Evolutionary conservation across 2,113 vertebrate genomes (phyloP), one percentile per base, ranked within the genome.

Genomic region (Platysternon megacephalum): DNA sequence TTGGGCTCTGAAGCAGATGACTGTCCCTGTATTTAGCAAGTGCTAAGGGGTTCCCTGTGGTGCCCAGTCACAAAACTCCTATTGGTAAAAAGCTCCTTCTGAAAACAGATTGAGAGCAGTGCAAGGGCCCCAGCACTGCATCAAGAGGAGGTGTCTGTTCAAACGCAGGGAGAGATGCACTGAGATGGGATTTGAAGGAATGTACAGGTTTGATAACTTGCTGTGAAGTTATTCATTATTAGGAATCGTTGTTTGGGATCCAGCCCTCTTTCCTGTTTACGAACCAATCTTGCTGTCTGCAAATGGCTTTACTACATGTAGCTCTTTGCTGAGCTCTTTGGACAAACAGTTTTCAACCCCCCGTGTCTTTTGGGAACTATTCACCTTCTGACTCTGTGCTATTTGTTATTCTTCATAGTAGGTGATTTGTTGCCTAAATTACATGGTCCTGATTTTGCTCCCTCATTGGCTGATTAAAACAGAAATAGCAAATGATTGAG

Each of bases 271-370:
- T 11, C 22, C 84, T 56, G 82, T 9, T 72, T 3, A 39, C 1
- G 19, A 58, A 13, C 48, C 72, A 3, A 0, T 8, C 35, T 79
- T 51, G 1, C 1, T 24, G 17, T 22, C 80, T 92, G 89, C 76
- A 52, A 35, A 52, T 5, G 46, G 12, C 58, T 11, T 1, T 10
- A n/a, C 21, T 24, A 3, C 32, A 39, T 55, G 86, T 51, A 52
- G 0, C 7, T 58, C 2, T 0, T 2, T 24, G 3, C 13, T 68
- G 0, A 5, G 8, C 0, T 35, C 46, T 76, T 92, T 72, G 35
- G 32, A 16, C 58, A 65, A 65, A 24, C 68, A 4, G n/a, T 11
- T 42, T 74, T 42, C 11, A 39, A 11, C 1, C 11, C 21, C 8
- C 17, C 3, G 19, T n/a, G 8, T 72, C n/a, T 72, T n/a, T n/a